A percentile compares a stretch with the other conserved stretches of the same genome.
These are phyloP conservation scores for Atethmia centrago DNA, from an alignment of 2,888 invertebrate genomes.

Conservation along the genomic window DNA sequence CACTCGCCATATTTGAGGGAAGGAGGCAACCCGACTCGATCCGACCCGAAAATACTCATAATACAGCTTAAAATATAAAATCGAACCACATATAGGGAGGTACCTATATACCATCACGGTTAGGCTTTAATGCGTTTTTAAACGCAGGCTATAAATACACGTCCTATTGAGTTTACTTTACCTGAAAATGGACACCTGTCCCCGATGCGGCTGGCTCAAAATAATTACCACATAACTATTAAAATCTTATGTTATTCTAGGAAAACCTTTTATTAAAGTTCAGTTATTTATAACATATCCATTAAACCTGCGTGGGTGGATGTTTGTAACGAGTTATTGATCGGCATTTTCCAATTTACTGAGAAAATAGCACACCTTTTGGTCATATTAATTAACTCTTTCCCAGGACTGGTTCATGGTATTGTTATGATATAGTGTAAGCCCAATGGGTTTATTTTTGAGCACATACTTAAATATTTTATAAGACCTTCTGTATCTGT, in stretches of 20 bases:
- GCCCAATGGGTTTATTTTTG: too few species aligned
- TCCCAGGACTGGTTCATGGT: neutral
- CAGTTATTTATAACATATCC: neutral
- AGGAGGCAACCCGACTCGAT: too few species aligned
- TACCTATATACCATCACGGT: neutral
- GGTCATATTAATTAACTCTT: neutral
- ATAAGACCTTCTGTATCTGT: too few species aligned
- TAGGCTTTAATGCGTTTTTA: neutral
- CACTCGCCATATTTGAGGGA: too few species aligned
- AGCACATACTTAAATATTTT: too few species aligned
- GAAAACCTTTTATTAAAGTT: neutral
- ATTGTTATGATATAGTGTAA: too few species aligned
- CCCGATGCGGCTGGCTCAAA: neutral
- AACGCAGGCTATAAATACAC: conserved; percentile 5
- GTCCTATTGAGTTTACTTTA: neutral
- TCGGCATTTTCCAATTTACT: neutral
- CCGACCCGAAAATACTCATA: too few species aligned
- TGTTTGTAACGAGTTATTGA: conserved; percentile 8
- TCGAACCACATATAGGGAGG: neutral
- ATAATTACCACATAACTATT: neutral
- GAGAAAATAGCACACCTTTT: neutral
- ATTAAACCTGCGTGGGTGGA: neutral
- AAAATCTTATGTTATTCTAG: conserved; percentile 6
- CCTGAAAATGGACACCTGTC: neutral
- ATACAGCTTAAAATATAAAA: conserved; percentile 16